Evolutionary conservation across 2,113 vertebrate species (phyloP), one percentile per base, ranked within the genome.

Genomic region (Hippocampus guttulatus): DNA sequence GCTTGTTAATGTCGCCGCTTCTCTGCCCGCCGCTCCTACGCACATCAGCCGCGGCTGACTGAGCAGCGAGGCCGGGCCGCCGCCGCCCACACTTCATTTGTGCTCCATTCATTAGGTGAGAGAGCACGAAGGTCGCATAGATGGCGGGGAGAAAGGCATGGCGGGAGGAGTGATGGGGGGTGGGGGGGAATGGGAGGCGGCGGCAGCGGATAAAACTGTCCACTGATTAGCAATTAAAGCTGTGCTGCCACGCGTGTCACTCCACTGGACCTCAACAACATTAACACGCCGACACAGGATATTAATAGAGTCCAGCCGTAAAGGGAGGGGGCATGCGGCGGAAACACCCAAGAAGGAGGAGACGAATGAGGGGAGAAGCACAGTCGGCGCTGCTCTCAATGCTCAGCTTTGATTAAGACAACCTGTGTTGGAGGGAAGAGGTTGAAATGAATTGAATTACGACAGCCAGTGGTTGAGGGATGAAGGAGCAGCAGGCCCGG

Each of bases 151-250:
- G 70, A 43, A 55, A 61, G 68, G 45, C 54, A 38, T 9, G 43
- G 77, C 20, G 43, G 55, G 58, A 74, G 78, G 63, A 55, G 65
- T 47, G 60, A 69, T 55, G 55, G 2, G 25, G 57, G 27, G 6
- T 5, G 33, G 33, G 55, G 52, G 27, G 14, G 33, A 30, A 68
- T n/a, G 54, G 45, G 62, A 16, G 71, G 40, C 1, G 71, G 55
- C 9, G 40, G 68, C 3, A 82, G 75, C 81, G 85, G 82, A 89
- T 91, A 90, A 88, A 90, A 92, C 89, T 83, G 87, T 87, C 91
- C 77, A 14, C 86, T 92, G 91, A 92, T 93, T 92, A 92, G 91
- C 88, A 91, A 92, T 92, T 91, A 90, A 80, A 83, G 84, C 47
- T 60, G 77, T n/a, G 82, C 84, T 84, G 85, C 82, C 73, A 88